These are phyloP conservation scores for Bos taurus DNA, from an alignment of 2,113 vertebrate genomes.

Conservation along the genomic window ARS-UCD2.0 NC_037338.1:89910501-89911000, in stretches of 20 bases:
- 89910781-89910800: fast-evolving
- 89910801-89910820: not conserved
- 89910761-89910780: not conserved
- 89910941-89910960: fast-evolving
- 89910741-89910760: fast-evolving
- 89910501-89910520: fast-evolving
- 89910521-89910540: not conserved
- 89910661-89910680: not conserved
- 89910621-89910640: fast-evolving
- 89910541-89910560: fast-evolving
- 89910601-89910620: fast-evolving
- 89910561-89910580: fast-evolving
- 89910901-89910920: fast-evolving
- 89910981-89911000: not conserved
- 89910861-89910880: not conserved
- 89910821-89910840: not conserved
- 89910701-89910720: fast-evolving
- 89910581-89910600: fast-evolving
- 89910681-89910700: not conserved
- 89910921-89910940: fast-evolving
- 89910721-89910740: fast-evolving
- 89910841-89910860: fast-evolving
- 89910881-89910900: not conserved
- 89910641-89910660: not conserved
- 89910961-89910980: not conserved